phyloP scores from a whole-genome alignment of 1,140 invertebrate species.

The Drosophila sechellia region DNA sequence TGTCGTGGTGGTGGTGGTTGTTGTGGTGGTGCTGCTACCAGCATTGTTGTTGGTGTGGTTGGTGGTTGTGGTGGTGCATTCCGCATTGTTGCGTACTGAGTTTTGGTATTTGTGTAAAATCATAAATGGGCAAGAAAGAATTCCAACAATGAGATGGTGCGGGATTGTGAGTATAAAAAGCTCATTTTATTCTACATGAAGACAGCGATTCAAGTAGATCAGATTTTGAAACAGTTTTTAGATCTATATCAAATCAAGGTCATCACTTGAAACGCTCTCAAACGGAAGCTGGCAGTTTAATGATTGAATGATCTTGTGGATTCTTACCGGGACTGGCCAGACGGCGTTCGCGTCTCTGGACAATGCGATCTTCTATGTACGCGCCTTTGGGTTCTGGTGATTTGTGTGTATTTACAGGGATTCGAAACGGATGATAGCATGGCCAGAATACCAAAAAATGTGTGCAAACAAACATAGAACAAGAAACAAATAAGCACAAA shows the following conservation, averaged over 20 bases:
- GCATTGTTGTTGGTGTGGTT: conserved; percentile 11
- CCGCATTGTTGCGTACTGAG: conserved; percentile 60
- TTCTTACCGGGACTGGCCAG: conserved; percentile 82
- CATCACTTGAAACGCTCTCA: conserved; percentile 15
- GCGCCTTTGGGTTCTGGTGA: conserved; percentile 70
- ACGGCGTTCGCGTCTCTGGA: conserved; percentile 81
- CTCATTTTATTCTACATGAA: neutral
- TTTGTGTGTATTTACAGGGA: conserved; percentile 53
- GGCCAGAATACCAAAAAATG: conserved; percentile 42
- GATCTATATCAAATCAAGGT: neutral
- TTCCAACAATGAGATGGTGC: neutral
- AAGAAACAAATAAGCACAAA: conserved; percentile 40
- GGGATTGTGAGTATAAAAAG: neutral
- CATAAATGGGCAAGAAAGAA: neutral
- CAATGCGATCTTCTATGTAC: conserved; percentile 83
- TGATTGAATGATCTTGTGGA: neutral
- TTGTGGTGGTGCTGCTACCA: conserved; percentile 15
- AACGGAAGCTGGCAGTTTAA: neutral
- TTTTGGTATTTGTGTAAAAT: neutral
- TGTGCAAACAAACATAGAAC: conserved; percentile 44
- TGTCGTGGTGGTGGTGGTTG: conserved; percentile 31
- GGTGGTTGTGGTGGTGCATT: conserved; percentile 34
- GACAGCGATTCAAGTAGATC: neutral
- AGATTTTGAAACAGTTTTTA: neutral
- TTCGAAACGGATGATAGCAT: conserved; percentile 29